Evolutionary conservation across 2,113 vertebrate genomes (phyloP).

Genomic region (Puntigrus tetrazona): DNA sequence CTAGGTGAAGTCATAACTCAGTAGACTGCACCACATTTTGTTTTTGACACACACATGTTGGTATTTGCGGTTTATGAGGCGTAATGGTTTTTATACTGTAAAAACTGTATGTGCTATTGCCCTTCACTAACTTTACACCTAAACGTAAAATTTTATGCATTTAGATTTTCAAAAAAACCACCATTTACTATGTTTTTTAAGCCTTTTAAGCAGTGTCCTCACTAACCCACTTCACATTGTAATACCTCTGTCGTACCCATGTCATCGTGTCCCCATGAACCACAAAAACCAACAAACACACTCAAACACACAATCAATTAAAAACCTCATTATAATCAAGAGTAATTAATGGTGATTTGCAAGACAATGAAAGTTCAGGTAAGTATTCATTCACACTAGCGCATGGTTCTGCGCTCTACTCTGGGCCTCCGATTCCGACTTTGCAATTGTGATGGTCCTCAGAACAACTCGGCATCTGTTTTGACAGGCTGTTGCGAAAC

Average conservation of each 20-base stretch:
- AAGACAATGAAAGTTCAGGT: neutral
- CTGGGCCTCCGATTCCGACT: neutral
- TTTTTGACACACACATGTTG: neutral
- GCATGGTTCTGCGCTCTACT: neutral
- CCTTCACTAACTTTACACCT: too few species aligned
- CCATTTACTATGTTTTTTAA: too few species aligned
- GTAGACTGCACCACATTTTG: neutral
- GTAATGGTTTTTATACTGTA: too few species aligned
- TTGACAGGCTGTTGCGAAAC: slow-evolving; percentile 33
- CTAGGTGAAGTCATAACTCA: neutral
- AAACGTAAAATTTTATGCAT: too few species aligned
- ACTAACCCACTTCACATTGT: too few species aligned
- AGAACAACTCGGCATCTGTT: neutral
- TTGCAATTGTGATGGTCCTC: neutral
- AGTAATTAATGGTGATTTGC: neutral
- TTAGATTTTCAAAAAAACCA: too few species aligned
- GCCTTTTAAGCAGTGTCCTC: too few species aligned
- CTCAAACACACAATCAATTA: neutral
- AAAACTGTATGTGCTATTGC: too few species aligned
- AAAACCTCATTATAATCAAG: neutral
- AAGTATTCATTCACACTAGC: neutral
- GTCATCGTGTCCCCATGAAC: too few species aligned
- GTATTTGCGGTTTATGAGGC: too few species aligned
- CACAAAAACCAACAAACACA: too few species aligned
- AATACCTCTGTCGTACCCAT: too few species aligned